Evolutionary conservation across 2,888 invertebrate species (phyloP).

Genomic region (Ophion costatus): DNA sequence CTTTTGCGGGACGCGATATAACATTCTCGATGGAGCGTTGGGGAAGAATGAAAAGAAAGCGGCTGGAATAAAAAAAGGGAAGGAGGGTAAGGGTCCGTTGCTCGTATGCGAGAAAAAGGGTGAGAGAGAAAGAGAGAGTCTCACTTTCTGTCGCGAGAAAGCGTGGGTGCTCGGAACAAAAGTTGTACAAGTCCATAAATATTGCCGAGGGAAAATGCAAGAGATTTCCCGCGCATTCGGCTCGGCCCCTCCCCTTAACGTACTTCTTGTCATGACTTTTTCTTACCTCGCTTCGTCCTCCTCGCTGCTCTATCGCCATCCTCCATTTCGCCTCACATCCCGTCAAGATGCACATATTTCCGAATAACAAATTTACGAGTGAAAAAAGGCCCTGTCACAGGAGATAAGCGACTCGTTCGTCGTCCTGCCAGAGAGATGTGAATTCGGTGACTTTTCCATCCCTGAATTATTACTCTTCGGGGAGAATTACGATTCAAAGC

Average conservation of each 20-base stretch:
- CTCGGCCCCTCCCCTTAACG: constrained; percentile 52
- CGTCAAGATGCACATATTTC: background rate
- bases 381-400: constrained; percentile 1
- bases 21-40: constrained; percentile 60
- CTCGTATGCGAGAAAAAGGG: background rate
- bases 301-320: background rate
- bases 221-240: constrained; percentile 58
- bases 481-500: constrained; percentile 8
- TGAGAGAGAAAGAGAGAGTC: constrained; percentile 1
- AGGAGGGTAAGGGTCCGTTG: background rate
- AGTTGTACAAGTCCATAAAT: constrained; percentile 69
- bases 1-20: constrained; percentile 54
- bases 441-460: background rate
- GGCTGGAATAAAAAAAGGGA: background rate
- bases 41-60: constrained; percentile 55
- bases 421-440: background rate
- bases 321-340: background rate
- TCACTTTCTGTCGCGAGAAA: background rate
- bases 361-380: background rate
- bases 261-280: constrained; percentile 25
- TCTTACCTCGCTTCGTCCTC: background rate
- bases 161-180: constrained; percentile 58
- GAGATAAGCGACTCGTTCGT: background rate
- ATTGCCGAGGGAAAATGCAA: constrained; percentile 65
- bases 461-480: background rate